Evolutionary conservation across 2,113 vertebrate species (phyloP), one percentile per base, ranked within the genome.

Genomic region (Nothocercus nigrocapillus): DNA sequence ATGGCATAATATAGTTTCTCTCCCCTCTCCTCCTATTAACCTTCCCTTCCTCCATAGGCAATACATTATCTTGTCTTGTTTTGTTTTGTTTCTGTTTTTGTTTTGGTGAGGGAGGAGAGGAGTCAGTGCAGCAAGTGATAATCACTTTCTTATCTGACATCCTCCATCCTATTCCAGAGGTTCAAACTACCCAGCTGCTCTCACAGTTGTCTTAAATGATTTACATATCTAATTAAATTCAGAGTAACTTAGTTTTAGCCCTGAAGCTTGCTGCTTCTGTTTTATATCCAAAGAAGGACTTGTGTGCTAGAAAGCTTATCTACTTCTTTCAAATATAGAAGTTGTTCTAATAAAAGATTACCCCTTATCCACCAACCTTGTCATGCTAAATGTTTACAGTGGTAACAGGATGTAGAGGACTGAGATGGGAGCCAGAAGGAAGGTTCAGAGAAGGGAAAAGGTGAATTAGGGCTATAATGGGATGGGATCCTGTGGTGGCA

Each of bases 161-260:
- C n/a, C 73, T 22, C 21, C 42, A 56, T 40, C 42, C 45, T 89
- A 28, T 45, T 92, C n/a, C 88, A 67, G 51, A 88, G 76, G 45
- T 92, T 95, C 61, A 64, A 68, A 63, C 73, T 84, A 44, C 42
- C 74, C 88, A 94, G 64, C 40, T 49, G 81, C 61, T 90, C 76
- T 81, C 42, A 77, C 42, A 81, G 88, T n/a, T 89, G 90, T 90
- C 90, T 83, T 54, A 82, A 89, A 84, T 89, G 28, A 94, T 94
- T 94, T 92, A 92, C 93, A 87, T 89, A 73, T 58, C 69, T 90
- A 92, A 97, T 95, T 96, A 94, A 90, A 93, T 8, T 67, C 77
- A 84, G 76, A 89, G 38, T 30, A 90, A 49, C 42, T 56, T 72
- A 51, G 64, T 84, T 81, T 90, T 82, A 84, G 77, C 73, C 92